Evolutionary conservation across 2,113 vertebrate species (phyloP).

Genomic region (Gopherus evgoodei): DNA sequence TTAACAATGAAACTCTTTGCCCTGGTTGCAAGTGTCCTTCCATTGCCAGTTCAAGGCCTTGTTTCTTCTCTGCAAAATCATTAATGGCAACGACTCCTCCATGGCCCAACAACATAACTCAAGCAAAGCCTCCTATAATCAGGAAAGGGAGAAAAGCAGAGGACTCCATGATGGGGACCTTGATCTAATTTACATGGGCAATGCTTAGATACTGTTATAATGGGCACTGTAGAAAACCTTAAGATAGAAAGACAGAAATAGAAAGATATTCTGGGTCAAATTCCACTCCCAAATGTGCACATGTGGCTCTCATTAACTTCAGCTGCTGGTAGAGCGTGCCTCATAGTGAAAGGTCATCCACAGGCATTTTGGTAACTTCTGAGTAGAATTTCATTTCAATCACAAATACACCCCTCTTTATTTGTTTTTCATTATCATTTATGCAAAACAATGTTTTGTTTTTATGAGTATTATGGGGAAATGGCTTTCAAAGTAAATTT

Average conservation of each 20-base stretch:
- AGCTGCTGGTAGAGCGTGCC: background rate
- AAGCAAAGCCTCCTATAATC: background rate
- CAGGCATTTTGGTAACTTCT: slow-evolving; percentile 17
- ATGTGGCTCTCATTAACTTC: background rate
- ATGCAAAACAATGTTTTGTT: background rate
- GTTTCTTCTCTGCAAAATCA: background rate
- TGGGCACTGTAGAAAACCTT: background rate
- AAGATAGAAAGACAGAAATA: background rate
- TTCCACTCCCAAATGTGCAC: rapidly evolving
- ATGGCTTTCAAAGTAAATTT: background rate
- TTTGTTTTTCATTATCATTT: slow-evolving; percentile 24
- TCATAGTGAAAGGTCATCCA: background rate
- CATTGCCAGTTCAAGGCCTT: background rate
- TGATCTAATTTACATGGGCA: background rate
- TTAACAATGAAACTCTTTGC: background rate
- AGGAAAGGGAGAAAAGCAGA: background rate
- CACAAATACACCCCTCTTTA: background rate
- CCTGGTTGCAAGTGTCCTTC: background rate
- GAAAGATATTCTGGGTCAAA: background rate
- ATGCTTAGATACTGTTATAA: background rate
- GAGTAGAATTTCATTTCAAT: slow-evolving; percentile 20
- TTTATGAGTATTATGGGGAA: background rate
- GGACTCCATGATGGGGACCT: rapidly evolving
- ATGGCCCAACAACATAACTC: background rate
- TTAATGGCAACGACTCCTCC: background rate